phyloP scores from a whole-genome alignment of 2,888 invertebrate genomes.

The Rhagonycha fulva region DNA sequence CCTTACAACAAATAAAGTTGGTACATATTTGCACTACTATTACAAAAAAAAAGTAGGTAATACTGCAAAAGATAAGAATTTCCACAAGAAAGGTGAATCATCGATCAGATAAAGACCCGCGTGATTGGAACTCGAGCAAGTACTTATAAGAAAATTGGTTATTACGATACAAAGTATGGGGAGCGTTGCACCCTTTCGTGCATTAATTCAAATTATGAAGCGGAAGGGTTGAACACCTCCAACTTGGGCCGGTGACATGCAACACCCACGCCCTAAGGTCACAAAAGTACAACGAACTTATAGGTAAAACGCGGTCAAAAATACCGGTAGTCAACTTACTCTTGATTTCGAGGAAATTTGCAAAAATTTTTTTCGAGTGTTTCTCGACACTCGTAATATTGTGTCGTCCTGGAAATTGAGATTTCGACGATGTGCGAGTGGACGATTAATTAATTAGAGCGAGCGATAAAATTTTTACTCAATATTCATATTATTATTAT shows the following conservation, averaged over 20 bases:
- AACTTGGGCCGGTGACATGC: constrained; percentile 11
- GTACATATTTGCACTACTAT: background rate
- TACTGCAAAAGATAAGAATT: background rate
- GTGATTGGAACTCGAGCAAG: background rate
- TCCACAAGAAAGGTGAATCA: background rate
- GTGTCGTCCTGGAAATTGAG: too few relatives aligned
- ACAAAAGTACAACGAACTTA: constrained; percentile 40
- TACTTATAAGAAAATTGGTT: background rate
- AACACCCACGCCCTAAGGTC: constrained; percentile 41
- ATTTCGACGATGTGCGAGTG: background rate
- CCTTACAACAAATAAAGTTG: background rate
- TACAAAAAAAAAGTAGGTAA: background rate
- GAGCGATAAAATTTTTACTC: background rate
- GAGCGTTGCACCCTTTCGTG: constrained; percentile 5
- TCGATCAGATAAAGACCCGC: background rate
- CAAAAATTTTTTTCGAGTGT: background rate
- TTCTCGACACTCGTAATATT: background rate
- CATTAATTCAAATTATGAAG: constrained; percentile 1
- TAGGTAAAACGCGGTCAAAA: constrained; percentile 33
- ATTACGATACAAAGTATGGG: background rate
- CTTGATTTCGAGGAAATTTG: constrained; percentile 25
- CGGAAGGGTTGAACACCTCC: constrained; percentile 4
- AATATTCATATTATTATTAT: background rate
- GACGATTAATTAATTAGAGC: background rate
- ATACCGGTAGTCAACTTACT: constrained; percentile 33